A percentile compares a stretch with the other conserved stretches of the same genome.
Evolutionary conservation across 2,113 vertebrate genomes (phyloP).

Genomic region (Mastomys natalensis): DNA sequence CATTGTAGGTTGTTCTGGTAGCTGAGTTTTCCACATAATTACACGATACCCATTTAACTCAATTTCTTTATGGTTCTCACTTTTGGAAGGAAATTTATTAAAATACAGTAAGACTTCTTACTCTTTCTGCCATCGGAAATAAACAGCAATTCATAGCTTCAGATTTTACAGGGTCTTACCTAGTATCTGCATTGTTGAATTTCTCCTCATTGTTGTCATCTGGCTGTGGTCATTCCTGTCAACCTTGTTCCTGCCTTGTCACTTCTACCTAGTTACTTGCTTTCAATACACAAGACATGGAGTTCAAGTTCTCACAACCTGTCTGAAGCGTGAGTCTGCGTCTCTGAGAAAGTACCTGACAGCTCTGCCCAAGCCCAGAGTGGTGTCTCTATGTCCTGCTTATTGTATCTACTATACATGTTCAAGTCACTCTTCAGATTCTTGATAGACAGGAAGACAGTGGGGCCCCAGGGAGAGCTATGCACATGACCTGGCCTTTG

Average conservation of each 20-base stretch:
- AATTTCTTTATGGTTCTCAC: not conserved
- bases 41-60: not conserved
- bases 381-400: not conserved
- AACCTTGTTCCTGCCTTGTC: not conserved
- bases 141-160: not conserved
- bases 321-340: not conserved
- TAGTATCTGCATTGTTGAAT: not conserved
- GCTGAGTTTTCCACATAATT: not conserved
- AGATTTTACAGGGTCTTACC: not conserved
- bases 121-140: not conserved
- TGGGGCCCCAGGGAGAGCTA: not conserved
- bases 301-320: not conserved
- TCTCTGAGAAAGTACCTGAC: not conserved
- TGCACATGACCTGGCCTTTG: not conserved
- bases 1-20: not conserved
- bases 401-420: not conserved
- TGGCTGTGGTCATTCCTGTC: not conserved
- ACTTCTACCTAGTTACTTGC: constrained; percentile 27
- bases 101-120: constrained; percentile 31
- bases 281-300: not conserved
- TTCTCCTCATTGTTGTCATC: not conserved
- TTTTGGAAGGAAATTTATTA: constrained; percentile 29
- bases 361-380: not conserved
- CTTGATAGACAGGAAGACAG: not conserved
- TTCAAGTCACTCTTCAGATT: not conserved